These are phyloP conservation scores for Ochotona princeps DNA, from an alignment of 2,113 vertebrate genomes.

Conservation along the genomic window DNA sequence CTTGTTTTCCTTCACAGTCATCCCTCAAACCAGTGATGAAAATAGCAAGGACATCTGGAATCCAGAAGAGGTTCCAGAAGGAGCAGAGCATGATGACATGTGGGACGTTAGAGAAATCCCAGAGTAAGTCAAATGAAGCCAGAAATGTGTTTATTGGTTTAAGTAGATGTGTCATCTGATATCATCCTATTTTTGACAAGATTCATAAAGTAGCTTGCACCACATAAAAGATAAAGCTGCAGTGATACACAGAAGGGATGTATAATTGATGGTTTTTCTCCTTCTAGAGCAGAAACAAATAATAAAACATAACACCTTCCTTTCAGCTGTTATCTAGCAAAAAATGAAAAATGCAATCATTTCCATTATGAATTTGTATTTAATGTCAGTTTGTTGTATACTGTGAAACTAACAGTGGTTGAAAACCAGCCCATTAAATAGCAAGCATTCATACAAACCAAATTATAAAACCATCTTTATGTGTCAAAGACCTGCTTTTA, in stretches of 20 bases:
- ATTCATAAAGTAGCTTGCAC: constrained; percentile 56
- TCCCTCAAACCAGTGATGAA: constrained; percentile 74
- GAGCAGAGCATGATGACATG: constrained; percentile 90
- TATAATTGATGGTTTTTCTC: constrained; percentile 18
- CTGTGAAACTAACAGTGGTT: constrained; percentile 58
- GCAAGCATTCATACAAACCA: constrained; percentile 64
- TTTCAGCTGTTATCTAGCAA: constrained; percentile 65
- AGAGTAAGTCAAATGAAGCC: constrained; percentile 89
- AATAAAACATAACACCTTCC: constrained; percentile 63
- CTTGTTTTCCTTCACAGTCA: constrained; percentile 68
- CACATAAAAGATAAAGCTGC: constrained; percentile 57
- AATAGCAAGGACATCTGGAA: constrained; percentile 92
- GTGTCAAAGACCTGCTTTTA: constrained; percentile 72
- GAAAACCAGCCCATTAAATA: constrained; percentile 59
- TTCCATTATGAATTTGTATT: constrained; percentile 66
- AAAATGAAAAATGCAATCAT: constrained; percentile 20
- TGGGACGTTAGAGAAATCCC: constrained; percentile 92
- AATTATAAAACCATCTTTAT: constrained; percentile 70
- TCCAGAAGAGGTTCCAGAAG: constrained; percentile 90
- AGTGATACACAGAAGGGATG: constrained; percentile 43
- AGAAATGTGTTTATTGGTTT: constrained; percentile 56
- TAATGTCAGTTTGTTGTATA: constrained; percentile 62
- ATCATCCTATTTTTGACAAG: constrained; percentile 58
- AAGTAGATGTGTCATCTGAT: constrained; percentile 41
- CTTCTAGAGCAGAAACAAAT: constrained; percentile 54